A percentile compares a stretch with the other conserved stretches of the same genome.
Conservation (phyloP, 2,797 vertebrate genomes). For the Lagodon rhomboides region DNA sequence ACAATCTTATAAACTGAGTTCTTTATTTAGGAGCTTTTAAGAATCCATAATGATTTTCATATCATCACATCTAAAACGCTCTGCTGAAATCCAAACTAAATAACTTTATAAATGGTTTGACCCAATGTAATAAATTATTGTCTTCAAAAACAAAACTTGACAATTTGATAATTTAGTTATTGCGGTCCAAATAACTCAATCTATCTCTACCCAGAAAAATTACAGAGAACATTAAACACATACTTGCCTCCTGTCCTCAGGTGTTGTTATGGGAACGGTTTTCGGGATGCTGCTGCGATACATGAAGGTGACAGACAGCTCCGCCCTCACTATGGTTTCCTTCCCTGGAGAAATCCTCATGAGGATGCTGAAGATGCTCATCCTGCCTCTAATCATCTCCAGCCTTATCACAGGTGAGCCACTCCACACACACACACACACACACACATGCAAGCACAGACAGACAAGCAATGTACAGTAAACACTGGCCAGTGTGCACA, state of each 20-base stretch:
- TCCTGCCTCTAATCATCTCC: constrained; percentile 90
- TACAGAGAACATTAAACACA: background rate
- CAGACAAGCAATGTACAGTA: background rate
- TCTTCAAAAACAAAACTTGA: background rate
- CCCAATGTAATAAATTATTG: background rate
- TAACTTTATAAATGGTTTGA: background rate
- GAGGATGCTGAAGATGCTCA: constrained; percentile 92
- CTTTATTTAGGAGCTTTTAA: background rate
- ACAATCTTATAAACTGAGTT: constrained; percentile 13
- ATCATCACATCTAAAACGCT: background rate
- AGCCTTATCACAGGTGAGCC: constrained; percentile 88
- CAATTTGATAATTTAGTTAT: background rate
- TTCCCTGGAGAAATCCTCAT: constrained; percentile 92
- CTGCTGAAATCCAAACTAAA: background rate
- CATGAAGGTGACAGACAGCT: constrained; percentile 76
- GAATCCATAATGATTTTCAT: background rate
- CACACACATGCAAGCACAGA: background rate
- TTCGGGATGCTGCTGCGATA: constrained; percentile 86
- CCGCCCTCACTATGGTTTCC: constrained; percentile 84
- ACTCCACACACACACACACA: background rate
- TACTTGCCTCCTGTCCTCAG: constrained; percentile 58
- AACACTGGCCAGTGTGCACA: background rate
- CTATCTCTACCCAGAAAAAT: background rate
- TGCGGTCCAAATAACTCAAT: background rate
- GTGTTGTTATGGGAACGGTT: constrained; percentile 84